Conservation (phyloP, 1,140 invertebrate species). For the Pachypsylla venusta region DNA sequence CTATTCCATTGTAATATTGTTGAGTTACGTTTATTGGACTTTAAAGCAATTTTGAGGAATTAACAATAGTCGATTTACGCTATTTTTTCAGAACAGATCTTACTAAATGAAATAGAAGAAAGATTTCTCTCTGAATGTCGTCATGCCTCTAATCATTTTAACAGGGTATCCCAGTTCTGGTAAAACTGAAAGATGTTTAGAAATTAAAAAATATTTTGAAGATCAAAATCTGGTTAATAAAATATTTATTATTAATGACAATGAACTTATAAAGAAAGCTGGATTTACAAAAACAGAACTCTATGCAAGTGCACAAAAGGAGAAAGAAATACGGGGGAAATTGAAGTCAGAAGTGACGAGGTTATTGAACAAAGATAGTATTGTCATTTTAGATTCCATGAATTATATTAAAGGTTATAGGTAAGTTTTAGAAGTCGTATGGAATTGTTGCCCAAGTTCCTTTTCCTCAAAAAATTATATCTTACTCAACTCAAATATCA, state of each 20-base stretch:
- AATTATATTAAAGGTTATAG: slow-evolving; percentile 78
- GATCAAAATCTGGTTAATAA: slow-evolving; percentile 6
- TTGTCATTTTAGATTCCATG: slow-evolving; percentile 79
- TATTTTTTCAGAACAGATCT: too few species aligned
- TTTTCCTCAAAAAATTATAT: too few species aligned
- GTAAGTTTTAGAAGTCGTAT: background rate
- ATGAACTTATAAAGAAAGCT: slow-evolving; percentile 13
- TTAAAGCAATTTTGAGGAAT: too few species aligned
- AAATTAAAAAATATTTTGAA: slow-evolving; percentile 14
- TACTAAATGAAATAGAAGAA: too few species aligned
- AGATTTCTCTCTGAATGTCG: too few species aligned
- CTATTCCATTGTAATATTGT: too few species aligned
- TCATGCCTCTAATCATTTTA: slow-evolving; percentile 17
- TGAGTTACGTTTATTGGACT: too few species aligned
- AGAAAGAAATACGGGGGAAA: slow-evolving; percentile 70
- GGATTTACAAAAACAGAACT: slow-evolving; percentile 11
- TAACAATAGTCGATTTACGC: too few species aligned
- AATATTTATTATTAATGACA: slow-evolving; percentile 13
- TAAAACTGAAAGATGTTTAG: slow-evolving; percentile 13
- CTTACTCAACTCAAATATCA: too few species aligned
- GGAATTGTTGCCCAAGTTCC: too few species aligned
- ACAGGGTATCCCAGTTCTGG: slow-evolving; percentile 15
- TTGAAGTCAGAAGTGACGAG: slow-evolving; percentile 72
- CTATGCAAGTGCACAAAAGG: slow-evolving; percentile 43
- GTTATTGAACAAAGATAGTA: slow-evolving; percentile 51